These are phyloP conservation scores for Odocoileus hemionus DNA, from an alignment of 2,113 vertebrate species.

Conservation along the genomic window DNA sequence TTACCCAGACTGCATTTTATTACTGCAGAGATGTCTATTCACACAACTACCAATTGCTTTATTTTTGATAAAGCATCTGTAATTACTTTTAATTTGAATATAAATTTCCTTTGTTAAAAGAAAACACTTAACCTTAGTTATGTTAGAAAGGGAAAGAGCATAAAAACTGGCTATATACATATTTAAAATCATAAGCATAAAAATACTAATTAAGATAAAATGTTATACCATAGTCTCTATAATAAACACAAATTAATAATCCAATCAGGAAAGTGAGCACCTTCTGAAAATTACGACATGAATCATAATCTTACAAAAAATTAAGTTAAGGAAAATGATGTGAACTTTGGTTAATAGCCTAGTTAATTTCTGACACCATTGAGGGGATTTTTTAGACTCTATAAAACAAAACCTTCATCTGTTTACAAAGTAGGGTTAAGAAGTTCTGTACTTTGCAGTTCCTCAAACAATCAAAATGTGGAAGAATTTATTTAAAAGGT, in stretches of 20 bases:
- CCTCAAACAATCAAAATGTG: constrained; percentile 10
- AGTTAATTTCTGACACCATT: constrained; percentile 73
- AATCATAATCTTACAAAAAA: constrained; percentile 67
- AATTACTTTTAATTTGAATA: constrained; percentile 79
- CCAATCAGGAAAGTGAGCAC: constrained; percentile 68
- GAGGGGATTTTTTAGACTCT: background rate
- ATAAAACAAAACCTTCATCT: constrained; percentile 28
- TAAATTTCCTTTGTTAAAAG: constrained; percentile 65
- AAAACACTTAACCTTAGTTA: constrained; percentile 71
- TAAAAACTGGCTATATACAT: constrained; percentile 71
- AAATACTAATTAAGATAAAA: constrained; percentile 84
- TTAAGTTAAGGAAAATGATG: constrained; percentile 69
- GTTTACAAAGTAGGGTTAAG: background rate
- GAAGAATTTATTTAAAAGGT: constrained; percentile 49
- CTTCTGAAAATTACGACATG: constrained; percentile 72
- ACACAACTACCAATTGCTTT: constrained; percentile 39
- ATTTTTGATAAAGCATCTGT: constrained; percentile 51
- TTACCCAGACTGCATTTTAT: background rate
- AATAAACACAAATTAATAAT: constrained; percentile 83
- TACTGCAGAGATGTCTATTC: background rate
- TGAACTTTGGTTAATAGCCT: constrained; percentile 67
- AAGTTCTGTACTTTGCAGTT: background rate
- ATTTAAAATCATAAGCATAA: constrained; percentile 77
- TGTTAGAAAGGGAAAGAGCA: constrained; percentile 59
- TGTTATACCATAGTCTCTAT: constrained; percentile 68